phyloP scores from a whole-genome alignment of 2,888 invertebrate species.

The Thecophora atra region DNA sequence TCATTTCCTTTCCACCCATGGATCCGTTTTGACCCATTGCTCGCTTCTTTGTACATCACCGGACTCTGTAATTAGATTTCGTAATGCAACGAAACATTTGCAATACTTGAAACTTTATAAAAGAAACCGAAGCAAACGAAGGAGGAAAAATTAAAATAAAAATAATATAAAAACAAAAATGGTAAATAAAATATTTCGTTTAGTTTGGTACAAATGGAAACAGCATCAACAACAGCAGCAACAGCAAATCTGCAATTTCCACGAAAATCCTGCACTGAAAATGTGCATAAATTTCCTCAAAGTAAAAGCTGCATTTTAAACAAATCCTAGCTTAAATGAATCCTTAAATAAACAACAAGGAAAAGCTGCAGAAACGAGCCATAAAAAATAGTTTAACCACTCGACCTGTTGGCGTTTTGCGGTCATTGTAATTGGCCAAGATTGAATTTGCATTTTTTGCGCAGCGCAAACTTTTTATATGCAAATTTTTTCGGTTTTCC shows the following conservation, averaged over 20 bases:
- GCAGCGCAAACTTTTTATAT: conserved; percentile 23
- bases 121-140: no score
- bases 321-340: conserved; percentile 23
- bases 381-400: conserved; percentile 34
- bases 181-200: no score
- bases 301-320: conserved; percentile 12
- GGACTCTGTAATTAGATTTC: no score
- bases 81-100: no score
- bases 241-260: conserved; percentile 9
- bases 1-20: no score
- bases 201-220: not conserved
- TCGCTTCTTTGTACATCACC: no score
- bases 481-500: conserved; percentile 24
- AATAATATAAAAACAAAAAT: no score
- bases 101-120: no score
- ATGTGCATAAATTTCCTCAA: conserved; percentile 28
- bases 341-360: conserved; percentile 10
- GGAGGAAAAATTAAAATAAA: no score
- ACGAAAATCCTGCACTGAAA: conserved; percentile 16
- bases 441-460: conserved; percentile 34
- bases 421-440: conserved; percentile 35
- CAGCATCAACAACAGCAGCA: conserved; percentile 8
- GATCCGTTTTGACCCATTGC: no score
- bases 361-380: not conserved
- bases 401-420: conserved; percentile 35